A percentile compares a stretch with the other conserved stretches of the same genome.
Evolutionary conservation across 2,888 invertebrate species (phyloP).

Genomic region (Ectobius pallidus): DNA sequence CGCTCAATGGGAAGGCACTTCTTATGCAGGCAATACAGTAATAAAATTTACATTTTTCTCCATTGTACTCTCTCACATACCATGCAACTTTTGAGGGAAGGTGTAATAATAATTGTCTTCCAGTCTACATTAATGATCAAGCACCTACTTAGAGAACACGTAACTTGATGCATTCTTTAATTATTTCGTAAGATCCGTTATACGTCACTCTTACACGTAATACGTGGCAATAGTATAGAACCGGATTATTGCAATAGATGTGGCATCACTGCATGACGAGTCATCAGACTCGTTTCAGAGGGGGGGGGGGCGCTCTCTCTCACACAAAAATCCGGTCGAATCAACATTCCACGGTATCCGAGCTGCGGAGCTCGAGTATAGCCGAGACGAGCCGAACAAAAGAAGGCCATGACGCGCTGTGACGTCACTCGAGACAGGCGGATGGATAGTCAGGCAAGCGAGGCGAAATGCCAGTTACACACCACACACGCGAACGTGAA

Average conservation of each 20-base stretch:
- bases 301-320: no score
- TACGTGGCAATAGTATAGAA: neutral
- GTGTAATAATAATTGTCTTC: no score
- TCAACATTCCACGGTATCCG: constrained; percentile 26
- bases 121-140: no score
- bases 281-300: constrained; percentile 24
- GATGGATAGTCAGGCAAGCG: constrained; percentile 1
- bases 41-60: no score
- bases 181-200: neutral
- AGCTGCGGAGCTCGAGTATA: constrained; percentile 12
- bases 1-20: no score
- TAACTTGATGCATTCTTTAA: no score
- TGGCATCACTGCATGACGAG: constrained; percentile 35
- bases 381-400: constrained; percentile 22
- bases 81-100: no score
- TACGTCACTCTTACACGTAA: neutral
- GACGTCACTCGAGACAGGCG: constrained; percentile 16
- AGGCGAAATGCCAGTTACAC: constrained; percentile 31
- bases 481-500: constrained; percentile 25
- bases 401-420: constrained; percentile 24
- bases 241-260: neutral
- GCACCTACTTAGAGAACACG: no score
- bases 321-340: constrained; percentile 30
- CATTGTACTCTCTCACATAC: no score
- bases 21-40: no score